These are phyloP conservation scores for Drosophila parvula DNA, from an alignment of 1,140 invertebrate genomes.

Conservation along the genomic window DNA sequence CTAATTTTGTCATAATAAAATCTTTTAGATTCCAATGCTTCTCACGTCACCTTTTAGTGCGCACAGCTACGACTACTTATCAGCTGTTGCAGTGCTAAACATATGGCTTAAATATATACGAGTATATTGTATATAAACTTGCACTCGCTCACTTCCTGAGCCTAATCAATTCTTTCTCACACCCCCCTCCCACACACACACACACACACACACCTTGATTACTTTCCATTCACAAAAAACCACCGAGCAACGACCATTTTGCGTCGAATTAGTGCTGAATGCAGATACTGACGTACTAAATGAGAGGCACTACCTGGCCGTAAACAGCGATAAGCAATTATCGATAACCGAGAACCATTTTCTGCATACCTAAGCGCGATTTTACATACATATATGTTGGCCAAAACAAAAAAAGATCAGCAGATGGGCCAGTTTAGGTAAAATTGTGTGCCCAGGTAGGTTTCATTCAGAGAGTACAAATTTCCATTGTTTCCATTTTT, in stretches of 20 bases:
- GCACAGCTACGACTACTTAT: conserved; percentile 7
- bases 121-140: conserved; percentile 3
- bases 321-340: conserved; percentile 60
- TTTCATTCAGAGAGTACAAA: conserved; percentile 33
- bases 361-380: conserved; percentile 66
- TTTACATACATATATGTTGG: conserved; percentile 31
- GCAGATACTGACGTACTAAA: conserved; percentile 31
- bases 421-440: conserved; percentile 2
- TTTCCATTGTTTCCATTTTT: conserved; percentile 45
- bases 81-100: conserved; percentile 5
- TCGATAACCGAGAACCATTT: conserved; percentile 60
- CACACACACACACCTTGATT: conserved; percentile 9
- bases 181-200: neutral
- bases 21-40: neutral
- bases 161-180: conserved; percentile 25
- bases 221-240: conserved; percentile 54
- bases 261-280: conserved; percentile 17
- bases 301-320: conserved; percentile 29
- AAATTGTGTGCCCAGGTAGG: conserved; percentile 1
- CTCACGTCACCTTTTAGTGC: conserved; percentile 3
- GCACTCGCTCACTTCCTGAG: conserved; percentile 33
- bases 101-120: conserved; percentile 33
- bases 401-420: conserved; percentile 15
- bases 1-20: conserved; percentile 8
- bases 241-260: conserved; percentile 45